Conservation (phyloP, 2,888 invertebrate genomes). For the Athalia rosae region DNA sequence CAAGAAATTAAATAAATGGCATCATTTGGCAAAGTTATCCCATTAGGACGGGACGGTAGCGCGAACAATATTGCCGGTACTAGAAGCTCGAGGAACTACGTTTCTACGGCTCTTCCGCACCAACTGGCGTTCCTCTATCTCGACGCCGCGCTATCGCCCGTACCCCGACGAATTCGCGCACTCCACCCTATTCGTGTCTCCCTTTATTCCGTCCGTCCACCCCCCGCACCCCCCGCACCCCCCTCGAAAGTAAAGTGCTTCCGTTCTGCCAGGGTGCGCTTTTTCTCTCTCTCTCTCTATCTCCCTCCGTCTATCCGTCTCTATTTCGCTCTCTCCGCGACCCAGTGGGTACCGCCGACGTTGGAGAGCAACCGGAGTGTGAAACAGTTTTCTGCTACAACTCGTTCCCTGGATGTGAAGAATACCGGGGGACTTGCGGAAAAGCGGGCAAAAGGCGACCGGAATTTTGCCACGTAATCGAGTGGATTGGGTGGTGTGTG, state of each 20-base stretch:
- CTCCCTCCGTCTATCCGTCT: constrained; percentile 17
- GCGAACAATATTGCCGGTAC: constrained; percentile 62
- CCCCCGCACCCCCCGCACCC: background rate
- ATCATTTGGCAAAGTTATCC: constrained; percentile 70
- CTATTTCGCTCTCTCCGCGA: background rate
- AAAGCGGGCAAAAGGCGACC: constrained; percentile 50
- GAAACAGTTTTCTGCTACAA: background rate
- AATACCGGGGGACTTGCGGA: constrained; percentile 52
- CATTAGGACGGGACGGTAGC: constrained; percentile 54
- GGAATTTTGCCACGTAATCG: constrained; percentile 63
- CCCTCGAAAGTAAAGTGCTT: constrained; percentile 55
- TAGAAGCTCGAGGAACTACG: constrained; percentile 47
- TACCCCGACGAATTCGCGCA: background rate
- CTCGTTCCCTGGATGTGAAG: background rate
- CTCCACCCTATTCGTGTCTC: too few species aligned
- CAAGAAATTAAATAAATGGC: constrained; percentile 69
- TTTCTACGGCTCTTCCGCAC: constrained; percentile 40
- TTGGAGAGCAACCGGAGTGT: constrained; percentile 58
- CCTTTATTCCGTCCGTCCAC: background rate
- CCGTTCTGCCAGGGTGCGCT: constrained; percentile 27
- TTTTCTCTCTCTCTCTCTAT: constrained; percentile 20
- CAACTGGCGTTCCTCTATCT: constrained; percentile 59
- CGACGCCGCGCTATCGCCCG: background rate
- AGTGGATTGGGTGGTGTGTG: too few species aligned
- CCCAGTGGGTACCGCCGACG: constrained; percentile 51